Conservation (phyloP, 1,140 invertebrate species). For the Calliphora vicina region DNA sequence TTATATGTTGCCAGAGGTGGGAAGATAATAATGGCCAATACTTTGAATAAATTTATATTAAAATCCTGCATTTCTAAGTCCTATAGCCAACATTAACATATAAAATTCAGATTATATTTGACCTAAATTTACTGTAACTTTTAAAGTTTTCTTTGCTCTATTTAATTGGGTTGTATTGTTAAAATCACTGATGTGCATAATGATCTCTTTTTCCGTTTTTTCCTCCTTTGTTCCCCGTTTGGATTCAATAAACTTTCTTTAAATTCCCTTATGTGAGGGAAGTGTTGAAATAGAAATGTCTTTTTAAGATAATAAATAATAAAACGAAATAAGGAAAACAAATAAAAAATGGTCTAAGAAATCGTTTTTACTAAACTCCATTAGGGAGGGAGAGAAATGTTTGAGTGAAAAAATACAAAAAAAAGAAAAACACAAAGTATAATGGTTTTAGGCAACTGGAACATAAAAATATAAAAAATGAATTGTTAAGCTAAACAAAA, state of each 20-base stretch:
- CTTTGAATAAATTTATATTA: too few species aligned
- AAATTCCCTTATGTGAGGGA: not conserved
- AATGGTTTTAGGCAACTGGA: not conserved
- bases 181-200: constrained; percentile 61
- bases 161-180: constrained; percentile 54
- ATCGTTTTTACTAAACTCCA: not conserved
- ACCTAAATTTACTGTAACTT: too few species aligned
- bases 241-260: constrained; percentile 41
- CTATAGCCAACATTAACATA: too few species aligned
- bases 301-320: not conserved
- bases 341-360: not conserved
- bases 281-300: not conserved
- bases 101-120: too few species aligned
- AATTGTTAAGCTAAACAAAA: not conserved
- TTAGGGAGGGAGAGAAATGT: not conserved
- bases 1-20: too few species aligned
- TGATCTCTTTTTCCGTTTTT: constrained; percentile 62
- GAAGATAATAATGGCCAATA: too few species aligned
- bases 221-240: too few species aligned
- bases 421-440: not conserved
- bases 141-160: too few species aligned
- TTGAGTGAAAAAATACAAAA: not conserved
- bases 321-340: not conserved
- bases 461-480: not conserved
- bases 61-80: too few species aligned